Evolutionary conservation across 2,113 vertebrate species (phyloP).

Genomic region (Tachycineta bicolor): DNA sequence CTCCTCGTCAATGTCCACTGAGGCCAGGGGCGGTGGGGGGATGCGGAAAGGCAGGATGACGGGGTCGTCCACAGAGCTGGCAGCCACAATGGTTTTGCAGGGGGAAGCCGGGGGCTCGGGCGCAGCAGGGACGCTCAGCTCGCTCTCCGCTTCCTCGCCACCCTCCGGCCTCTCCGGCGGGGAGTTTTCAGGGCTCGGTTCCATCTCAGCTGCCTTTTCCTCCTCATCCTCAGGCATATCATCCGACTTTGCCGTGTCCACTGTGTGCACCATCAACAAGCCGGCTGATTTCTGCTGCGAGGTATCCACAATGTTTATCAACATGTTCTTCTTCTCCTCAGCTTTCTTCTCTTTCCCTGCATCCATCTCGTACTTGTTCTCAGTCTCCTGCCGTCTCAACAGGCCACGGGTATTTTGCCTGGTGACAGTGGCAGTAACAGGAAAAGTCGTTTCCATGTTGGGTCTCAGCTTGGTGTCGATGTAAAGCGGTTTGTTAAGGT

Average conservation of each 20-base stretch:
- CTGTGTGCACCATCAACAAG: constrained; percentile 93
- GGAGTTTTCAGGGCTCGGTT: constrained; percentile 64
- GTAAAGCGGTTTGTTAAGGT: constrained; percentile 95
- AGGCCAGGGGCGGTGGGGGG: constrained; percentile 90
- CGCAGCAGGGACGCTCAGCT: constrained; percentile 63
- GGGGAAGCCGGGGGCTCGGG: constrained; percentile 69
- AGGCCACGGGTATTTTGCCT: constrained; percentile 79
- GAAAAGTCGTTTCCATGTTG: constrained; percentile 83
- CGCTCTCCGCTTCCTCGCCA: constrained; percentile 70
- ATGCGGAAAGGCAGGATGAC: constrained; percentile 91
- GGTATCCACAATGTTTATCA: constrained; percentile 82
- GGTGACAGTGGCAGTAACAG: constrained; percentile 75
- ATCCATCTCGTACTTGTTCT: constrained; percentile 87
- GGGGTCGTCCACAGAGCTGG: constrained; percentile 88
- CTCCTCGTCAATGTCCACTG: constrained; percentile 94
- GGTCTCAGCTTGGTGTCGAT: constrained; percentile 95
- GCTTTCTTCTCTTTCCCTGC: constrained; percentile 77
- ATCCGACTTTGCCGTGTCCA: constrained; percentile 67
- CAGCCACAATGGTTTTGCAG: constrained; percentile 83
- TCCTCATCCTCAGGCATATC: constrained; percentile 72
- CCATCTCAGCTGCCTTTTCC: constrained; percentile 60
- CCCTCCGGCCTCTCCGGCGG: constrained; percentile 76
- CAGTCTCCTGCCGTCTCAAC: constrained; percentile 84
- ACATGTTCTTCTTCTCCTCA: constrained; percentile 86
- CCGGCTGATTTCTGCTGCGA: constrained; percentile 87